A percentile compares a stretch with the other conserved stretches of the same genome.
These are phyloP conservation scores for Leptoteleia sp. DNA, from an alignment of 1,140 invertebrate genomes.

Conservation along the genomic window DNA sequence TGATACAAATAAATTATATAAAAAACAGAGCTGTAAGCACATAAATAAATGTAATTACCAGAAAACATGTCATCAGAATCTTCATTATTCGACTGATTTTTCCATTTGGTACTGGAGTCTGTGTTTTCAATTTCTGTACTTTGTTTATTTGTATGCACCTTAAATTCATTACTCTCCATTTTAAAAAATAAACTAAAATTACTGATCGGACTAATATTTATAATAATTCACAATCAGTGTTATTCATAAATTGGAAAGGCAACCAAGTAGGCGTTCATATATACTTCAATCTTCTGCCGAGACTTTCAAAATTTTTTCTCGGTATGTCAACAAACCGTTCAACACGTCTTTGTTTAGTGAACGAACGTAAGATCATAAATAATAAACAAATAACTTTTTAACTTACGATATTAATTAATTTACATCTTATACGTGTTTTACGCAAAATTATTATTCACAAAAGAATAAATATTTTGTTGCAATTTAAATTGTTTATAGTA, in stretches of 20 bases:
- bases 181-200: neutral
- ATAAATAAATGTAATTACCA: slow-evolving; percentile 21
- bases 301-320: slow-evolving; percentile 31
- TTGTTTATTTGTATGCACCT: too few relatives aligned
- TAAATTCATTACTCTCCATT: neutral
- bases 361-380: too few relatives aligned
- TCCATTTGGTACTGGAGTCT: neutral
- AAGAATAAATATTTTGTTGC: neutral
- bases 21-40: neutral
- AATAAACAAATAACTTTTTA: too few relatives aligned
- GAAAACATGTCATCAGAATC: slow-evolving; percentile 53
- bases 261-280: too few relatives aligned
- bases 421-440: too few relatives aligned
- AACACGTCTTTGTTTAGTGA: too few relatives aligned
- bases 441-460: too few relatives aligned
- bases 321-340: slow-evolving; percentile 11
- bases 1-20: neutral
- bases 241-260: too few relatives aligned
- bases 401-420: too few relatives aligned
- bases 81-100: slow-evolving; percentile 14
- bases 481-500: neutral
- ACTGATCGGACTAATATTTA: slow-evolving; percentile 17
- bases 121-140: slow-evolving; percentile 18
- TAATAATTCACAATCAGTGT: slow-evolving; percentile 15
- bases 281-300: too few relatives aligned